Evolutionary conservation across 2,888 invertebrate species (phyloP).

Genomic region (Volucella bombylans): DNA sequence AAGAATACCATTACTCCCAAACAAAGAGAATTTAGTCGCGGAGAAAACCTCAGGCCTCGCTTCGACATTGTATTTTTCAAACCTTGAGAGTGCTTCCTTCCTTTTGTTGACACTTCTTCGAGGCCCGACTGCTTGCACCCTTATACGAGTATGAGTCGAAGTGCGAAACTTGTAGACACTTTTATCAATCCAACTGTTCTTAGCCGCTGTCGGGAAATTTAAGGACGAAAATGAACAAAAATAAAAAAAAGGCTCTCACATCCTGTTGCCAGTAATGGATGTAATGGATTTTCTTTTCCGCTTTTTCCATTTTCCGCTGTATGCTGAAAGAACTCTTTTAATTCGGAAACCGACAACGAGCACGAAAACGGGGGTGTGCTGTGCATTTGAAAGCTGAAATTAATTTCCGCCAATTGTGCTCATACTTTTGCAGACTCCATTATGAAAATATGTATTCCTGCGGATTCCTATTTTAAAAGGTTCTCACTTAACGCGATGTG

Average conservation of each 20-base stretch:
- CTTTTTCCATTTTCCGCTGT: background rate
- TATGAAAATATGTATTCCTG: constrained; percentile 43
- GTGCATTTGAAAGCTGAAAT: constrained; percentile 59
- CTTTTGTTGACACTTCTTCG: constrained; percentile 59
- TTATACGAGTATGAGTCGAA: constrained; percentile 31
- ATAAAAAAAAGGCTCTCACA: constrained; percentile 29
- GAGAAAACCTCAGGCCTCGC: constrained; percentile 11
- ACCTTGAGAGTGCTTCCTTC: constrained; percentile 55
- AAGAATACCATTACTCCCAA: constrained; percentile 59
- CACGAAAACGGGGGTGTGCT: too few relatives aligned
- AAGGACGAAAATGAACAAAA: constrained; percentile 42
- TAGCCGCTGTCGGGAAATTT: constrained; percentile 38
- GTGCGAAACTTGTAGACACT: constrained; percentile 64
- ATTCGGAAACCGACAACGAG: constrained; percentile 15
- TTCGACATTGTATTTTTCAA: constrained; percentile 47
- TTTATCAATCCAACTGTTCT: constrained; percentile 41
- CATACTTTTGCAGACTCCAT: constrained; percentile 16
- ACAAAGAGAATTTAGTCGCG: constrained; percentile 18
- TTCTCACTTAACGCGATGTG: background rate
- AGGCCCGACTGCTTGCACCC: constrained; percentile 22
- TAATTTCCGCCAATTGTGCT: constrained; percentile 54
- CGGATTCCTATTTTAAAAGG: constrained; percentile 18
- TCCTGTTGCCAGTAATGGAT: constrained; percentile 65
- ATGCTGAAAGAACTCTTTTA: constrained; percentile 42
- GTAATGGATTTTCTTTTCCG: constrained; percentile 69